Conservation (phyloP, 2,888 invertebrate genomes). For the Drosophila kuntzei region DNA sequence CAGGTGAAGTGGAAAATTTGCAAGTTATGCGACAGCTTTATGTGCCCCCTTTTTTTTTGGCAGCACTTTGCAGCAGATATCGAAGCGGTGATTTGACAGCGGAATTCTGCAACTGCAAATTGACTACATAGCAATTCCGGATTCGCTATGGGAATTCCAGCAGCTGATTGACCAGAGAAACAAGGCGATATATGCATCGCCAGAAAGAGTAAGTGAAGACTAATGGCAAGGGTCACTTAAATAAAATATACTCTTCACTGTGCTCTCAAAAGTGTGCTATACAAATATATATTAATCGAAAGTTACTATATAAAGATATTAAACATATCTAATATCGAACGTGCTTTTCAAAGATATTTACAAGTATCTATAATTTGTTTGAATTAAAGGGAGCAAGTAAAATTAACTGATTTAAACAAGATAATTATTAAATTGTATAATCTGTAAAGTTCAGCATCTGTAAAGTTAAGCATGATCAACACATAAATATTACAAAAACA, state of each 20-base stretch:
- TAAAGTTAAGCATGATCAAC: background rate
- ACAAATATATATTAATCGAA: background rate
- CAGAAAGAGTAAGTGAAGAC: background rate
- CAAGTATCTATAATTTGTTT: background rate
- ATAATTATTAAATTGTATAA: background rate
- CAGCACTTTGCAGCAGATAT: conserved; percentile 12
- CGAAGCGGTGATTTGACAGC: conserved; percentile 41
- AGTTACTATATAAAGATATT: background rate
- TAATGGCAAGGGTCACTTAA: background rate
- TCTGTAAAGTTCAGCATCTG: background rate
- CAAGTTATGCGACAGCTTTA: conserved; percentile 72
- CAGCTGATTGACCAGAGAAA: conserved; percentile 23
- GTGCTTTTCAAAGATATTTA: background rate
- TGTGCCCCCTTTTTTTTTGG: conserved; percentile 19
- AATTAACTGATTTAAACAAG: background rate
- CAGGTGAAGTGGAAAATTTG: conserved; percentile 76
- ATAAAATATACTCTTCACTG: background rate
- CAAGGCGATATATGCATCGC: background rate
- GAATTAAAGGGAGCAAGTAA: background rate
- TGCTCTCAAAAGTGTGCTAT: conserved; percentile 12
- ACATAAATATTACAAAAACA: background rate
- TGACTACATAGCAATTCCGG: conserved; percentile 36
- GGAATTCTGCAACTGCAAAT: conserved; percentile 54
- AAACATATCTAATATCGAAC: no score
- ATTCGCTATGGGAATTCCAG: conserved; percentile 37